Base-by-base conservation (phyloP, 2,113 vertebrate species). In the Lepus europaeus region DNA sequence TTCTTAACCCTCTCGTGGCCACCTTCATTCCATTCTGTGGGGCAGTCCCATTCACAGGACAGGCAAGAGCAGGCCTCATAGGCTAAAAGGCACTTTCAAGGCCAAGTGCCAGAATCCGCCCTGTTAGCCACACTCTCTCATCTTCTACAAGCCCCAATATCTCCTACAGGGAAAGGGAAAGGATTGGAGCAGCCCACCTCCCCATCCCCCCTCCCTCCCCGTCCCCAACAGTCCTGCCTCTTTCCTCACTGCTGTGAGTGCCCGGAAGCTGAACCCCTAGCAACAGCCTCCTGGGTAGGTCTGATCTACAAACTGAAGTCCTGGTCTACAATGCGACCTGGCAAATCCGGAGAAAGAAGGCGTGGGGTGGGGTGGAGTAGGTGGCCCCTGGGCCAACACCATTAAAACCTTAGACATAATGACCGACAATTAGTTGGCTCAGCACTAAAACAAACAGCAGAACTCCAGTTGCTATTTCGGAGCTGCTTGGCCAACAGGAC, bases 81-180 rank as follows among this genome's bases (percentile, higher is more conserved):
- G 53, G 51, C 39, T 51, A 39, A 85, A 73, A 31, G 82, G n/a
- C n/a, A 53, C 16, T 31, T 69, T 16, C 14, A 51, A 36, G 66
- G 31, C 68, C 59, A 61, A 23, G 4, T 27, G 2, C 9, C 23
- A 82, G 19, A 59, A 17, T 17, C 8, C 1, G 8, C 76, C 56
- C 20, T 27, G 39, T 39, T 11, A 8, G 17, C n/a, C 13, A 39
- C 19, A 9, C 0, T 6, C n/a, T 29, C 56, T 16, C 12, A 63
- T 39, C 49, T 17, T 74, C 25, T 16, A 11, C 0, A 4, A 0
- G 3, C 23, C 39, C 63, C 0, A 1, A n/a, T 3, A 7, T 25
- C 14, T 79, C 82, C 20, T 20, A 1, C 49, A 59, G 56, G 17
- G 56, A 59, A 45, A 8, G 9, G 29, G 53, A 53, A 23, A 64